Percentiles rank a stretch among this genome's conserved stretches.
These are phyloP conservation scores for Heterodera filipjevi DNA, from an alignment of 2,888 invertebrate species.

Conservation along the genomic window DNA sequence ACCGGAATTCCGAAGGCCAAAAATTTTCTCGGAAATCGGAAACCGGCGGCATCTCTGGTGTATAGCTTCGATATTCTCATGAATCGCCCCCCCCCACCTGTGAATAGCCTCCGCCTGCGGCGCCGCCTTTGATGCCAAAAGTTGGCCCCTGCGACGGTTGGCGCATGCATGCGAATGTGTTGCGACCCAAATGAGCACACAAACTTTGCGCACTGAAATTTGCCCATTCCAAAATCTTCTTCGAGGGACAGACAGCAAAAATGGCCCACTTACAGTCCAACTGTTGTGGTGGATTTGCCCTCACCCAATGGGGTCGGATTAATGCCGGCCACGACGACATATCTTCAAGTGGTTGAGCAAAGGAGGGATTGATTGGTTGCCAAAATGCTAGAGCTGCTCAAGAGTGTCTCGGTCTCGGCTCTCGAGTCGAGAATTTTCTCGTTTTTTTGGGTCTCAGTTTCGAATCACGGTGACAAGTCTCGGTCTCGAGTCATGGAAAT, in stretches of 20 bases:
- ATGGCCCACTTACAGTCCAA: constrained; percentile 72
- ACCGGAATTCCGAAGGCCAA: too few species aligned
- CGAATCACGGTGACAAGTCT: too few species aligned
- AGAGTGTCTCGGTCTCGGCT: too few species aligned
- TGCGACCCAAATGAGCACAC: constrained; percentile 77
- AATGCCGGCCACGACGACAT: constrained; percentile 72
- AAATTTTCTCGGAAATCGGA: too few species aligned
- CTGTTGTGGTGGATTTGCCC: constrained; percentile 92
- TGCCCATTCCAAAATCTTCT: too few species aligned
- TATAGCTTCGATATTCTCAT: too few species aligned
- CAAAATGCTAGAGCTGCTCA: too few species aligned
- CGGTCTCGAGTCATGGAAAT: too few species aligned
- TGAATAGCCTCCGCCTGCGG: constrained; percentile 96
- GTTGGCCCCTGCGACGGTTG: constrained; percentile 99
- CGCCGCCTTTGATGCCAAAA: constrained; percentile 95
- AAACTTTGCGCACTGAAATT: constrained; percentile 78
- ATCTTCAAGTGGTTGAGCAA: constrained; percentile 4
- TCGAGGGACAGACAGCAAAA: neutral
- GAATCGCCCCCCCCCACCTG: constrained; percentile 52
- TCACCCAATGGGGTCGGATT: constrained; percentile 98
- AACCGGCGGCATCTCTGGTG: too few species aligned
- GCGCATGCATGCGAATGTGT: constrained; percentile 88
- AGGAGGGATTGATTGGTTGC: neutral
- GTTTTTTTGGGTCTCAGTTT: too few species aligned
- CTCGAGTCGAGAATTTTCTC: too few species aligned